phyloP scores from a whole-genome alignment of 2,113 vertebrate genomes.

The Ceuthmochares aereus region DNA sequence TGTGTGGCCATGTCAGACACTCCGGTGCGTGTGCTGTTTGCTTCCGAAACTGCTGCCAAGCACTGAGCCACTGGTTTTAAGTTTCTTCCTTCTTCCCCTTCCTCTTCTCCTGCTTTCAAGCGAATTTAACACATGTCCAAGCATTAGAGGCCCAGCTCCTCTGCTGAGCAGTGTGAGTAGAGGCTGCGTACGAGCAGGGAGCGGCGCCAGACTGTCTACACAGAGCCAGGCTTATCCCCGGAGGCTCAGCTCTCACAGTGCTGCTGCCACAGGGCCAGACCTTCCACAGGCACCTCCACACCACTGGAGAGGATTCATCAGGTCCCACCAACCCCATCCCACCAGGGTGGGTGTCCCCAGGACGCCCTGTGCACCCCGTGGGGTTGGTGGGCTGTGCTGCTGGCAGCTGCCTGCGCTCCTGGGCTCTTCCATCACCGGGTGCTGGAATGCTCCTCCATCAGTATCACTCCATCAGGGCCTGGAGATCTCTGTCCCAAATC shows the following conservation, averaged over 20 bases:
- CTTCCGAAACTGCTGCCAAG: slow-evolving; percentile 8
- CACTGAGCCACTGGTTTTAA: not conserved
- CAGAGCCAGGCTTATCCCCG: not conserved
- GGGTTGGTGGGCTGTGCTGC: not conserved
- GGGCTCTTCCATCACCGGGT: not conserved
- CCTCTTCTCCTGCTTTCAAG: not conserved
- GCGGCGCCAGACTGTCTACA: slow-evolving; percentile 36
- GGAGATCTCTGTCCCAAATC: not conserved
- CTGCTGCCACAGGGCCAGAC: not conserved
- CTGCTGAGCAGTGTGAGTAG: not conserved
- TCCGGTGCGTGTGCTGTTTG: not conserved
- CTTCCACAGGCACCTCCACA: not conserved
- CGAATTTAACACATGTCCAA: not conserved
- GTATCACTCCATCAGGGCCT: not conserved
- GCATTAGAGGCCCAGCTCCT: not conserved
- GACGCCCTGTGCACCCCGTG: rapidly evolving
- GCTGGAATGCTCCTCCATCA: rapidly evolving
- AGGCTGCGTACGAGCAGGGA: not conserved
- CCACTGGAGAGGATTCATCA: not conserved
- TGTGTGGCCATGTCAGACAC: not conserved
- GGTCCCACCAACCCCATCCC: not conserved
- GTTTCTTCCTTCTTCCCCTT: not conserved
- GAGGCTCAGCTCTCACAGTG: not conserved
- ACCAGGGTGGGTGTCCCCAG: rapidly evolving
- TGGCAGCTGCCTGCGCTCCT: rapidly evolving